Evolutionary conservation across 2,113 vertebrate species (phyloP).

Genomic region (Boleophthalmus pectinirostris): DNA sequence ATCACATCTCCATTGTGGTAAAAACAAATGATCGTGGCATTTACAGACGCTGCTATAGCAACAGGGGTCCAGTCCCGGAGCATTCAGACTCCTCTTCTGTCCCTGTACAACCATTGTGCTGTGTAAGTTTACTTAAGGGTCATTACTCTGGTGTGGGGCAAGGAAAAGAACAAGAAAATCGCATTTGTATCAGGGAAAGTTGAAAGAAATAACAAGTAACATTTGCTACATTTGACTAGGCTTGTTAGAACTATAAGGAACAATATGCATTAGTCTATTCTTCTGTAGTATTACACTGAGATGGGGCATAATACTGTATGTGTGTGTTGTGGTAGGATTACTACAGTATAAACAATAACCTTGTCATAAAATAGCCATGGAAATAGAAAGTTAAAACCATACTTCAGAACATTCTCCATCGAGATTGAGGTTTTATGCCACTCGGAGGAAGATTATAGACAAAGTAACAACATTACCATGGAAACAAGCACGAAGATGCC

Average conservation of each 20-base stretch:
- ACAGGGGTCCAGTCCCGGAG: slow-evolving; percentile 10
- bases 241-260: no score
- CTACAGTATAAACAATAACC: no score
- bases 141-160: slow-evolving; percentile 19
- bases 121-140: slow-evolving; percentile 41
- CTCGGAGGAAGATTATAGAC: background rate
- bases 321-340: no score
- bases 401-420: background rate
- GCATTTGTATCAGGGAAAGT: background rate
- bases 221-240: no score
- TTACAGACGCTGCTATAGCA: slow-evolving; percentile 14
- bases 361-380: no score
- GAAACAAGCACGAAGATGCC: no score
- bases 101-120: slow-evolving; percentile 18
- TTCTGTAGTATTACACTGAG: no score
- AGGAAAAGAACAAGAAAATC: slow-evolving; percentile 7
- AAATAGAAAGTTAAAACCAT: background rate
- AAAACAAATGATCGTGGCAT: slow-evolving; percentile 53
- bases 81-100: slow-evolving; percentile 44
- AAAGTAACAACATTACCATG: background rate
- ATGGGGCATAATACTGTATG: no score
- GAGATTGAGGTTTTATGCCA: background rate
- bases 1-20: slow-evolving; percentile 56
- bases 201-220: background rate
- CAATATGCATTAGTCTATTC: no score